Evolutionary conservation across 2,113 vertebrate species (phyloP).

Genomic region (Pachyramphus minor): DNA sequence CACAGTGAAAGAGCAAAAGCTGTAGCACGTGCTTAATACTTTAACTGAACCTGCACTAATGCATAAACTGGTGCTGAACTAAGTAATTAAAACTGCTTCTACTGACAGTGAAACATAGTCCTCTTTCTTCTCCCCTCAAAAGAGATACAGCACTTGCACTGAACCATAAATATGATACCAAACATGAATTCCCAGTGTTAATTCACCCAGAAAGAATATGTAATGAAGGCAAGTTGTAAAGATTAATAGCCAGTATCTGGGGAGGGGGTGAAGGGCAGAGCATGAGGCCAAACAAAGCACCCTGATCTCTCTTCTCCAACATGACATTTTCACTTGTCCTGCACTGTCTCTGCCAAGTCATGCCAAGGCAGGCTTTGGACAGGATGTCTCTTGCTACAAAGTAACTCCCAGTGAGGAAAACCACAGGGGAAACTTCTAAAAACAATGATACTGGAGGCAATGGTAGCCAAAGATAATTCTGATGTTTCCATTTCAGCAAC

Average conservation of each 20-base stretch:
- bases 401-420: not conserved
- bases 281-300: not conserved
- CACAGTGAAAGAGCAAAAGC: not conserved
- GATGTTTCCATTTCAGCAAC: not conserved
- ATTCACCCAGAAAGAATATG: not conserved
- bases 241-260: not conserved
- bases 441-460: not conserved
- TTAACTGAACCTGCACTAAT: not conserved
- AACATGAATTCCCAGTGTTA: not conserved
- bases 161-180: not conserved
- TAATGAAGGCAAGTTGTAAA: not conserved
- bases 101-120: not conserved
- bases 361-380: not conserved
- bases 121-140: not conserved
- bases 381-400: not conserved
- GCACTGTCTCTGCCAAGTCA: not conserved
- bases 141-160: not conserved
- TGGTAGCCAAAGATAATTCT: constrained; percentile 5
- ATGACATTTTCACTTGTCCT: not conserved
- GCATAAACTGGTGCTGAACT: not conserved
- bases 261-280: not conserved
- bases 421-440: not conserved
- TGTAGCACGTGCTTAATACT: not conserved
- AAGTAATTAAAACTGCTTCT: not conserved
- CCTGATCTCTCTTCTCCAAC: not conserved